Evolutionary conservation across 37 sponge, comb jelly and placozoan species (phyloP).

Genomic region (Haliclona indistincta): DNA sequence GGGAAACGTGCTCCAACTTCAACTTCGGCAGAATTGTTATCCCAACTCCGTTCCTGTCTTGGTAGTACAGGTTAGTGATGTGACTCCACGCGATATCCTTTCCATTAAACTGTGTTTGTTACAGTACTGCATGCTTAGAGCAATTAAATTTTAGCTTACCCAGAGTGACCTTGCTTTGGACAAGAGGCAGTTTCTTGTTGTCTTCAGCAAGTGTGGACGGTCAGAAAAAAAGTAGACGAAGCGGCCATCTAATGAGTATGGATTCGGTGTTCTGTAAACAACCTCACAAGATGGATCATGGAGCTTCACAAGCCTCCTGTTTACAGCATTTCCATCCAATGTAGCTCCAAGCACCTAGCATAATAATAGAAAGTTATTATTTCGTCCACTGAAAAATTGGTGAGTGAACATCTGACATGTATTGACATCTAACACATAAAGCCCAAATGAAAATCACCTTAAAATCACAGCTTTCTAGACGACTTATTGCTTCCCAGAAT

Average conservation of each 20-base stretch:
- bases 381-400: too few species aligned
- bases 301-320: slow-evolving; percentile 18
- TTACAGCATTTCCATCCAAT: slow-evolving; percentile 22
- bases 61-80: slow-evolving; percentile 8
- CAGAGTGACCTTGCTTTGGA: slow-evolving; percentile 21
- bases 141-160: slow-evolving; percentile 12
- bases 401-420: too few species aligned
- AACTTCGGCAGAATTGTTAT: slow-evolving; percentile 43
- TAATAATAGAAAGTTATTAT: neutral
- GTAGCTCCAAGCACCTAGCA: slow-evolving; percentile 11
- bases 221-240: slow-evolving; percentile 10
- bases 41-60: slow-evolving; percentile 6
- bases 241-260: neutral
- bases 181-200: slow-evolving; percentile 9
- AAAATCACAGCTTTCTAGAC: neutral
- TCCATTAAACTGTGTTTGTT: slow-evolving; percentile 15
- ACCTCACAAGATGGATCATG: slow-evolving; percentile 1
- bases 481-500: slow-evolving; percentile 14
- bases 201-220: slow-evolving; percentile 11
- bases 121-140: neutral
- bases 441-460: slow-evolving; percentile 4
- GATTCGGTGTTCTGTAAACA: slow-evolving; percentile 11
- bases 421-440: neutral
- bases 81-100: slow-evolving; percentile 30
- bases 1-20: slow-evolving; percentile 47